Evolutionary conservation across 2,113 vertebrate genomes (phyloP).

Genomic region (Istiophorus platypterus): DNA sequence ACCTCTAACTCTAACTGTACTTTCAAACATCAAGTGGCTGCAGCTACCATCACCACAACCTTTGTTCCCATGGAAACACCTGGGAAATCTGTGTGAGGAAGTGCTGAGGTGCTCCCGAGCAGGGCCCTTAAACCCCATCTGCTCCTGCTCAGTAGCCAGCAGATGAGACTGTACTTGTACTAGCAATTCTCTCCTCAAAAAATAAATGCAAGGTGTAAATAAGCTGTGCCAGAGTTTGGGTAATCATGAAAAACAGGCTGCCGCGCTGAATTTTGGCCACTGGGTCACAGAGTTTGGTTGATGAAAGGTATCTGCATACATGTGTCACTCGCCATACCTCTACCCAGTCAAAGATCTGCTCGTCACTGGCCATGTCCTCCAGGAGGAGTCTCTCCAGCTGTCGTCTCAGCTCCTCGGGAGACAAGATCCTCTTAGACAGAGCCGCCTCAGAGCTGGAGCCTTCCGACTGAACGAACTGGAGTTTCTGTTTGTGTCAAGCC

Average conservation of each 20-base stretch:
- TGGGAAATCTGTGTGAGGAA: background rate
- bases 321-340: conserved; percentile 85
- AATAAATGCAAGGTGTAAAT: too few species aligned
- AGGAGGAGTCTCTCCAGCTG: conserved; percentile 94
- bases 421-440: conserved; percentile 87
- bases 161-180: too few species aligned
- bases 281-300: background rate
- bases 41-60: background rate
- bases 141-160: too few species aligned
- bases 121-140: too few species aligned
- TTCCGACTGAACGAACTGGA: conserved; percentile 91
- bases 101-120: too few species aligned
- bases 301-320: background rate
- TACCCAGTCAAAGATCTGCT: conserved; percentile 99
- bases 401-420: conserved; percentile 90
- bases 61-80: background rate
- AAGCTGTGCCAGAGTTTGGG: background rate
- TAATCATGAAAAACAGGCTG: too few species aligned
- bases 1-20: too few species aligned
- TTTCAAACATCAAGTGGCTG: too few species aligned
- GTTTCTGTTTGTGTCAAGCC: conserved; percentile 85
- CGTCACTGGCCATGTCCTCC: conserved; percentile 94
- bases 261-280: background rate
- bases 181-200: too few species aligned
- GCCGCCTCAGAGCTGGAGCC: conserved; percentile 85